A percentile compares a stretch with the other conserved stretches of the same genome.
These are phyloP conservation scores for Siniperca chuatsi DNA, from an alignment of 2,113 vertebrate genomes.

Conservation along the genomic window DNA sequence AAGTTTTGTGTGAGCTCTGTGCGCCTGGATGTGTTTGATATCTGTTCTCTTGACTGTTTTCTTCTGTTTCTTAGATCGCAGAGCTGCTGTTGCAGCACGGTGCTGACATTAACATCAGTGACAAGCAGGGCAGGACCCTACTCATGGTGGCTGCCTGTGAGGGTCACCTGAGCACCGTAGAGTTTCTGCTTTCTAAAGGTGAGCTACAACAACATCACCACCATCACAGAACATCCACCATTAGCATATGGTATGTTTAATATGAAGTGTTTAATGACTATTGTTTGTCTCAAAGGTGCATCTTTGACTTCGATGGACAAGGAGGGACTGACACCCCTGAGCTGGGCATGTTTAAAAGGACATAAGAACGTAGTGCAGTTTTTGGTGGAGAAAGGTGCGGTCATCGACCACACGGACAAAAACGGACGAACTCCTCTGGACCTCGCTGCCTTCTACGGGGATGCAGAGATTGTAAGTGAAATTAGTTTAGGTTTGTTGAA, in stretches of 20 bases:
- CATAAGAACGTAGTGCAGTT: constrained; percentile 93
- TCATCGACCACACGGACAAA: constrained; percentile 95
- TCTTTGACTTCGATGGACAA: constrained; percentile 93
- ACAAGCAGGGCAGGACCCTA: constrained; percentile 96
- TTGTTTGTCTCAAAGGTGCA: constrained; percentile 84
- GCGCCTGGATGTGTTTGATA: neutral
- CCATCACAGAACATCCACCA: neutral
- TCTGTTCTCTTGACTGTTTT: neutral
- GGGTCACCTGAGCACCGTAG: constrained; percentile 94
- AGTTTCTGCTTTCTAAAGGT: constrained; percentile 96
- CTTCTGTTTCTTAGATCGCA: constrained; percentile 86
- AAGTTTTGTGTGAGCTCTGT: neutral
- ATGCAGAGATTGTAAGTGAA: constrained; percentile 90
- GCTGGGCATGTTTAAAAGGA: constrained; percentile 98
- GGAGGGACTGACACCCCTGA: constrained; percentile 94
- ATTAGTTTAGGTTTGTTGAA: neutral
- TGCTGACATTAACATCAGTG: constrained; percentile 92
- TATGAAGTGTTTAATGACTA: neutral
- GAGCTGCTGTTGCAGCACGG: constrained; percentile 90
- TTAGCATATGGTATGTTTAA: neutral
- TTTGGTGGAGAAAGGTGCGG: constrained; percentile 93
- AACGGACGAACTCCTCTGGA: constrained; percentile 96
- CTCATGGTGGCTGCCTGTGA: constrained; percentile 98
- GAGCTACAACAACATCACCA: constrained; percentile 3
- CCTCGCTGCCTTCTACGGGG: constrained; percentile 96